Base-by-base conservation (phyloP, 2,113 vertebrate genomes). In the Emydocephalus ijimae region DNA sequence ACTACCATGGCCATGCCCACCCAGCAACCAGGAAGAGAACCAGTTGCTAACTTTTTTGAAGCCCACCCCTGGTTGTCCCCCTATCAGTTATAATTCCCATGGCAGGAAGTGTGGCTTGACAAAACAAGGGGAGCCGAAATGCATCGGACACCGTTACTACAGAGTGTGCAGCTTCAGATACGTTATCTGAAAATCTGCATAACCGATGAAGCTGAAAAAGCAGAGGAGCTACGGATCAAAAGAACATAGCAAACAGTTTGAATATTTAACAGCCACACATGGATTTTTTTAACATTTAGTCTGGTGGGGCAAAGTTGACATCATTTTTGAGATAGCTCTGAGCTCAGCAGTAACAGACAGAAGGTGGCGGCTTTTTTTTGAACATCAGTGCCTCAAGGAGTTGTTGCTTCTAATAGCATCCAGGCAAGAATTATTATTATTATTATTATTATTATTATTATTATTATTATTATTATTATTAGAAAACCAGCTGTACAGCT, bases 401-500 rank as follows among this genome's bases (percentile, higher is more conserved):
- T 56, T n/a, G 26, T 85, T 81, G 87, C 20, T 74, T 89, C 86
- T 56, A 56, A 92, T 92, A 92, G 87, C 50, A 81, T 55, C 59
- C 48, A 89, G 87, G 26, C 34, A 74, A 74, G 50, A 43, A 43
- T 43, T 43, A 43, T 43, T 43, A 43, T 43, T 43, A 43, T 43
- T 43, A 39, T 39, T 39, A 43, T 43, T 39, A 39, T 39, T 39
- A 39, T 43, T 43, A 43, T 43, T 39, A 2, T 43, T 43, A 43
- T 43, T 43, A 39, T 39, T 39, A 43, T 43, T 39, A 39, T 39
- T 39, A 39, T 43, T 43, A 43, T 43, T 39, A 2, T 43, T 43
- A 43, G 91, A 55, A 87, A 89, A 87, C 61, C 26, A 81, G 91
- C 91, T 88, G 87, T 29, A 89, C 50, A 81, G 87, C 87, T 74